Evolutionary conservation across 2,888 invertebrate genomes (phyloP).

Genomic region (Chymomyza amoena): DNA sequence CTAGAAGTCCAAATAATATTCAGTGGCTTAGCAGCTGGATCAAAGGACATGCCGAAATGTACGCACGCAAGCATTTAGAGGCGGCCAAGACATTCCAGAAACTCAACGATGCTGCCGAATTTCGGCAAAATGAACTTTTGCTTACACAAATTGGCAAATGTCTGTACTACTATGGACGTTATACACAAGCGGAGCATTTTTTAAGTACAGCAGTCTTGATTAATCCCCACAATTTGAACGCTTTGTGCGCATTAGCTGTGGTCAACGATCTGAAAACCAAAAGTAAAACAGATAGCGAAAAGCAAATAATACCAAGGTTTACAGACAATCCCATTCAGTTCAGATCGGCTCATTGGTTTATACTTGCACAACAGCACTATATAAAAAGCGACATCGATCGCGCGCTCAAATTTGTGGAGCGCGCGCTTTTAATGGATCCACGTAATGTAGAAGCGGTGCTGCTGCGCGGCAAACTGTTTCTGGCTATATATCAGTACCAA

Average conservation of each 20-base stretch:
- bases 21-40: slow-evolving; percentile 83
- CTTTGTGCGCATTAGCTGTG: slow-evolving; percentile 84
- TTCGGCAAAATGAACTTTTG: slow-evolving; percentile 85
- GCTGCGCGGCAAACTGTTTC: slow-evolving; percentile 81
- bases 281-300: slow-evolving; percentile 82
- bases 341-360: slow-evolving; percentile 86
- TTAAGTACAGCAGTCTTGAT: slow-evolving; percentile 78
- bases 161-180: slow-evolving; percentile 86
- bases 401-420: slow-evolving; percentile 86
- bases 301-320: slow-evolving; percentile 80
- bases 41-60: slow-evolving; percentile 83
- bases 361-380: slow-evolving; percentile 86
- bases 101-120: slow-evolving; percentile 83
- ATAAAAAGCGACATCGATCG: slow-evolving; percentile 82
- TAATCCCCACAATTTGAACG: slow-evolving; percentile 81
- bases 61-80: slow-evolving; percentile 84
- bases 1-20: slow-evolving; percentile 66
- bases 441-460: slow-evolving; percentile 86
- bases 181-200: slow-evolving; percentile 82
- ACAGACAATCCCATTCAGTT: slow-evolving; percentile 77
- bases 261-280: slow-evolving; percentile 81
- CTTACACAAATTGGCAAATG: slow-evolving; percentile 86
- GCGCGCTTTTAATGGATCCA: slow-evolving; percentile 84
- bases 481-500: slow-evolving; percentile 68
- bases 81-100: slow-evolving; percentile 84